A percentile compares a stretch with the other conserved stretches of the same genome.
Evolutionary conservation across 1,140 invertebrate genomes (phyloP).

Genomic region (Latrodectus geometricus): DNA sequence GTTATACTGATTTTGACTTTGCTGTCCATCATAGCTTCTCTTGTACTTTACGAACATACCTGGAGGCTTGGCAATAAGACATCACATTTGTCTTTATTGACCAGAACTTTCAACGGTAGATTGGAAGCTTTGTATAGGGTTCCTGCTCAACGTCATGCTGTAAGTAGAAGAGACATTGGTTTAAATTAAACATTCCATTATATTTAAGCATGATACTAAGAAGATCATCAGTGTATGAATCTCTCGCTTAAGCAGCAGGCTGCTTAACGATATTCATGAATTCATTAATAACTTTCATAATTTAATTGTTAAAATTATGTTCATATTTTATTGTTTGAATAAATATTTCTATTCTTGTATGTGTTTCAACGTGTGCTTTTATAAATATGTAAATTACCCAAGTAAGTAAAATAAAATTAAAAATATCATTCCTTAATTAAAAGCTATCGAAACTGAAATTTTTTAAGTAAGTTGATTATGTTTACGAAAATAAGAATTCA

Average conservation of each 20-base stretch:
- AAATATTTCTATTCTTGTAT: too few relatives aligned
- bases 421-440: too few relatives aligned
- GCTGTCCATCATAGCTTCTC: constrained; percentile 45
- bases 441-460: too few relatives aligned
- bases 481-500: too few relatives aligned
- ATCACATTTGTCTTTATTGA: constrained; percentile 33
- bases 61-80: constrained; percentile 37
- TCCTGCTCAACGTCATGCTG: not conserved
- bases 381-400: too few relatives aligned
- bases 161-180: not conserved
- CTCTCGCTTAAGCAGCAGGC: constrained; percentile 19
- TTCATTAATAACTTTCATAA: too few relatives aligned
- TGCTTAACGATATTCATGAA: not conserved
- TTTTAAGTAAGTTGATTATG: too few relatives aligned
- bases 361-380: too few relatives aligned
- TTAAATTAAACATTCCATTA: not conserved
- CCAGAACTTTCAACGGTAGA: constrained; percentile 31
- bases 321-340: too few relatives aligned
- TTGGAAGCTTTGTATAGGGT: constrained; percentile 43
- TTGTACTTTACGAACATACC: constrained; percentile 34
- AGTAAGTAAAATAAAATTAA: too few relatives aligned
- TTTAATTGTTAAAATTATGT: too few relatives aligned
- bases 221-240: too few relatives aligned
- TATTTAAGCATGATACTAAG: not conserved
- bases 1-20: constrained; percentile 49